Evolutionary conservation across 2,888 invertebrate species (phyloP), one percentile per base, ranked within the genome.

Genomic region (Ernsta delagoae): DNA sequence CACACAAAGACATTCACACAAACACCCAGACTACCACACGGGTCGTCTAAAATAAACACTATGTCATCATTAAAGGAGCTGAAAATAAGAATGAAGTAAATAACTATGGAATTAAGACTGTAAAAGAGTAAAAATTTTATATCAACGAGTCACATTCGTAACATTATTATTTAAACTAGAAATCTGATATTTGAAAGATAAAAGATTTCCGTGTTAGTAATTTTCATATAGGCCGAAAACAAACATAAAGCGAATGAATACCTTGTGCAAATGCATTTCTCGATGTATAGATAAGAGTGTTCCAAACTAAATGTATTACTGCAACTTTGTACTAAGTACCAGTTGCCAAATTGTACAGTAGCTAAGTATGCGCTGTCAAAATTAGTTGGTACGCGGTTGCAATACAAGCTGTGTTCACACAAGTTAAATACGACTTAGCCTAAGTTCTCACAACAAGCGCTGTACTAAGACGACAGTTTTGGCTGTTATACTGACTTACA

Each of bases 401-500:
- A 84, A 85, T 85, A 85, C 89, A 90, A 88, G 89, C 89, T 88
- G 85, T 83, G 88, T 84, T 87, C 86, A 77, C 83, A 78, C 73
- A 89, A 89, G 86, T 90, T 89, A 90, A 90, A 90, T 90, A 89
- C 88, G 88, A 90, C 88, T 90, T 90, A 88, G 87, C 78, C 82
- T 77, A 89, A 90, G 31, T 54, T 54, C 54, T 54, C 54, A 54
- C 54, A 54, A 54, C 54, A 54, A 11, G 54, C 31, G 12, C 54
- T 16, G 50, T 50, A 50, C 50, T 50, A 50, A 50, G 50, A 50
- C 50, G 16, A 16, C 50, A 50, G 85, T 87, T 87, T 86, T 81
- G 86, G 84, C 81, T 83, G 75, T 75, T 78, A 80, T 83, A 81
- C 84, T 45, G 43, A 45, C 43, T 45, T 45, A 45, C 43, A 45